These are phyloP conservation scores for Carassius auratus DNA, from an alignment of 2,113 vertebrate genomes.

Conservation along the genomic window DNA sequence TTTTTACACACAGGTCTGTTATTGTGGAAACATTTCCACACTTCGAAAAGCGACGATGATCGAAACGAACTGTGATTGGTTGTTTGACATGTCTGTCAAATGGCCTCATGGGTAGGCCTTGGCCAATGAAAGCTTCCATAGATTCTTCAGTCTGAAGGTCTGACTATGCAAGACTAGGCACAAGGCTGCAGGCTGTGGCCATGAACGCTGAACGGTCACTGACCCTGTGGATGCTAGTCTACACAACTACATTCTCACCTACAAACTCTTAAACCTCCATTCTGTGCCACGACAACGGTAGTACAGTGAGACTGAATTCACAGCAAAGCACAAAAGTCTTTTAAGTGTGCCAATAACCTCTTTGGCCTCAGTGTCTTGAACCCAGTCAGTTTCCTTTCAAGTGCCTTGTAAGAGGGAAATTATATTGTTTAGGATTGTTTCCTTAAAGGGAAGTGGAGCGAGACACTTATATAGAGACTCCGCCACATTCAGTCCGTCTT, in stretches of 20 bases:
- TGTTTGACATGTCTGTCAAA: too few species aligned
- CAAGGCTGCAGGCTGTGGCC: too few species aligned
- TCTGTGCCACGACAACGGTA: background rate
- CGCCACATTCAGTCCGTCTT: conserved; percentile 11
- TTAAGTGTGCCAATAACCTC: conserved; percentile 40
- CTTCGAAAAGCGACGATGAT: too few species aligned
- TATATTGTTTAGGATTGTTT: conserved; percentile 60
- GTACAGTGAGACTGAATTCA: background rate
- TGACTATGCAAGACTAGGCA: too few species aligned
- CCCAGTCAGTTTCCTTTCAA: conserved; percentile 53
- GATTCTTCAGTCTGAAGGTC: too few species aligned
- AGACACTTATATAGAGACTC: conserved; percentile 33
- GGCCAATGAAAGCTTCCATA: too few species aligned
- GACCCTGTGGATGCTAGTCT: too few species aligned
- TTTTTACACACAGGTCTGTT: too few species aligned
- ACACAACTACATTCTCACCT: background rate
- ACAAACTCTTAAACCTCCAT: background rate
- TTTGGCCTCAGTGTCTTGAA: conserved; percentile 45
- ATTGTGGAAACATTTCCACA: too few species aligned
- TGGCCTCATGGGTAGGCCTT: too few species aligned
- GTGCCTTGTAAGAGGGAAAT: conserved; percentile 60
- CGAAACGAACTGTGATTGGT: too few species aligned
- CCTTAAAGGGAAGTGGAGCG: conserved; percentile 44
- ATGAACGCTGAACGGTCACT: too few species aligned
- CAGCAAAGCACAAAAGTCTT: background rate